Conservation (phyloP, 2,113 vertebrate species). For the Vanacampus margaritifer region DNA sequence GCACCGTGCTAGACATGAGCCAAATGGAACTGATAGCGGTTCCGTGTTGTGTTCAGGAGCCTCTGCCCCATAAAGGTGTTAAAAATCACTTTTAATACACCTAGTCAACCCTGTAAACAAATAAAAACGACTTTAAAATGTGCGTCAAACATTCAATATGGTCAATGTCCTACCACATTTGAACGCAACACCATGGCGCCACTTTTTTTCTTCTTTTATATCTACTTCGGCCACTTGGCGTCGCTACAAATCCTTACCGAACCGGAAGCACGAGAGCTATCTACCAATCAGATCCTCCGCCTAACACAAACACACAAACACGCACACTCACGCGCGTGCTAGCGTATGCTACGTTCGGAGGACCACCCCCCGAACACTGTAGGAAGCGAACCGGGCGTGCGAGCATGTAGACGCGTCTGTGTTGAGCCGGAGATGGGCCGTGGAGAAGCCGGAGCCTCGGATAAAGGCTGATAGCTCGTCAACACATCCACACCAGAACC, state of each 20-base stretch:
- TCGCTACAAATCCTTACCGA: neutral
- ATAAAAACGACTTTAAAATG: too few relatives aligned
- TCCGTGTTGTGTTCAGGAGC: neutral
- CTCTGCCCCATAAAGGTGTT: too few relatives aligned
- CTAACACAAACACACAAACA: neutral
- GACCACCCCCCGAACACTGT: neutral
- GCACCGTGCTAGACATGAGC: slow-evolving; percentile 5
- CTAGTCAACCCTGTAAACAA: too few relatives aligned
- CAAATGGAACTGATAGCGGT: neutral
- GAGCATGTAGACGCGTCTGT: neutral
- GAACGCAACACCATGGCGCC: neutral
- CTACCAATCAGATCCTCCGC: neutral
- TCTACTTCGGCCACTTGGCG: neutral
- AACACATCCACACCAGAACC: neutral
- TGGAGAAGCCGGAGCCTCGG: neutral
- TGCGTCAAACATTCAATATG: too few relatives aligned
- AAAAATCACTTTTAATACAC: too few relatives aligned
- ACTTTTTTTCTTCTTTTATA: neutral
- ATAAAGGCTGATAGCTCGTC: neutral
- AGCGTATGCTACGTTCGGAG: neutral
- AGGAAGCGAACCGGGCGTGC: neutral
- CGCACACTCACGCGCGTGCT: too few relatives aligned
- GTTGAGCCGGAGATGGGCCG: neutral
- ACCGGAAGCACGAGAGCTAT: slow-evolving; percentile 3
- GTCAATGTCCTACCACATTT: neutral